Evolutionary conservation across 2,888 invertebrate genomes (phyloP), one percentile per base, ranked within the genome.

Genomic region (Aelia acuminata): DNA sequence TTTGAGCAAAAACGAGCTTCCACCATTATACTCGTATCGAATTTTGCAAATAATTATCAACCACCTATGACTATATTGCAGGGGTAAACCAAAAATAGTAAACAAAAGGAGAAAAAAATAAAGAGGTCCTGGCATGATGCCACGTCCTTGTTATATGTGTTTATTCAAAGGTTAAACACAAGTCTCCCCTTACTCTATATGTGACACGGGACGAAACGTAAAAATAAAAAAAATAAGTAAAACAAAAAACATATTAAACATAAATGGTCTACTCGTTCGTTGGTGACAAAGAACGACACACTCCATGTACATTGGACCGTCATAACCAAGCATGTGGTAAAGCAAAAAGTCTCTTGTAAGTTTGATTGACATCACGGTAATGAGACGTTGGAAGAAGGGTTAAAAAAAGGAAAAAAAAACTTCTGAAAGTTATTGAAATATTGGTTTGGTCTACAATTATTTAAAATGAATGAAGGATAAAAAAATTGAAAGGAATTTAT

Each of bases 241-340:
- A 80, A 80, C 22, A 43, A 80, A 80, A 75, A 43, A 80, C 20
- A 43, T n/a, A 80, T 80, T 43, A 80, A 80, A 80, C 80, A 43
- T 80, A 80, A 80, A 80, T 80, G 75, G 75, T 39, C 75, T 75
- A n/a, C 80, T 43, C n/a, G 39, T 13, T 43, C 80, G n/a, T 80
- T 80, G 18, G 80, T 80, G 39, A 43, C 39, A n/a, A 80, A 80
- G 22, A n/a, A 80, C 43, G 80, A n/a, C 39, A 80, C 43, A 43
- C 43, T 43, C 26, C 80, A 43, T 43, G 43, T 80, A 80, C 13
- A 80, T 22, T 2, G 5, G 15, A 31, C 26, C 26, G 57, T 63
- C 39, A 39, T 22, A 75, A 43, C 75, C 22, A 43, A 3, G n/a
- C 75, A 39, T 39, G 39, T 43, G 75, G 39, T 39, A 43, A 75